These are phyloP conservation scores for Gasterosteus aculeatus DNA, from an alignment of 2,113 vertebrate species.

Conservation along the genomic window DNA sequence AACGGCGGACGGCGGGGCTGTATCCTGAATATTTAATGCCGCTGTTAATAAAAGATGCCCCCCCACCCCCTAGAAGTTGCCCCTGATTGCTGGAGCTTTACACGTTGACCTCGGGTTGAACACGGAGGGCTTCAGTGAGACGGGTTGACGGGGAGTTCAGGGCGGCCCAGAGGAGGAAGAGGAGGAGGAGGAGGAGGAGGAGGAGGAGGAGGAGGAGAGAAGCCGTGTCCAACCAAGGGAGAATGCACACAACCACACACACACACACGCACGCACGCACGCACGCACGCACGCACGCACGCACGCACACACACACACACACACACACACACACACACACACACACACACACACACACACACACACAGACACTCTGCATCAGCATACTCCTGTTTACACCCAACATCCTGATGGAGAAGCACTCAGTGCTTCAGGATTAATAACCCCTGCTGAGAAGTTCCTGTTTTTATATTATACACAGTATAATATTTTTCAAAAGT, in stretches of 20 bases:
- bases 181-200: no score
- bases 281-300: neutral
- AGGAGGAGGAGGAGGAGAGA: neutral
- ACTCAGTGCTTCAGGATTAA: neutral
- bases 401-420: neutral
- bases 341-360: neutral
- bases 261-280: neutral
- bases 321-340: neutral
- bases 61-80: slow-evolving; percentile 33
- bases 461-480: neutral
- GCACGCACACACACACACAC: neutral
- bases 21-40: slow-evolving; percentile 75
- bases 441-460: neutral
- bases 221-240: slow-evolving; percentile 9
- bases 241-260: neutral
- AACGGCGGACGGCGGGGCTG: slow-evolving; percentile 18
- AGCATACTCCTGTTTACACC: neutral
- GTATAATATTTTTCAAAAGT: neutral
- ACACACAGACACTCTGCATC: neutral
- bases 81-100: slow-evolving; percentile 69
- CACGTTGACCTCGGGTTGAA: slow-evolving; percentile 64
- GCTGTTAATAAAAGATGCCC: slow-evolving; percentile 79
- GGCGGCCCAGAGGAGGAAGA: slow-evolving; percentile 2
- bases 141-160: slow-evolving; percentile 72
- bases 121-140: slow-evolving; percentile 58